Base-by-base conservation (phyloP, 2,113 vertebrate species). In the Coregonus clupeaformis region DNA sequence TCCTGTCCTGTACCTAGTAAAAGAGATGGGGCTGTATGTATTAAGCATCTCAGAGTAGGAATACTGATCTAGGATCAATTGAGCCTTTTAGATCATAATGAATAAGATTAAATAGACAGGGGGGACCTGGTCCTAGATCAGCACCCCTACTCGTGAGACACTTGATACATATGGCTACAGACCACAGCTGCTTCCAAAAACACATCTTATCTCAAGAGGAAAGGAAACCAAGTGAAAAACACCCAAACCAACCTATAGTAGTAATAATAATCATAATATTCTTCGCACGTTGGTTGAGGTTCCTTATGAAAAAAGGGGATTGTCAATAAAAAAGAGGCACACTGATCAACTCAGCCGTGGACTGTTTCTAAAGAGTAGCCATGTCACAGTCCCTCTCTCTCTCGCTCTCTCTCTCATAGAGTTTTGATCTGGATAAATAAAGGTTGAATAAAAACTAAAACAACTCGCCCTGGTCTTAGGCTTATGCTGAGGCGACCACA, bases 311-410 rank as follows among this genome's bases (percentile, higher is more conserved):
- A 60, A 60, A 24, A n/a, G 6, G 16, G 2, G 20, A 60, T 24
- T 79, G 14, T 52, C 83, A 76, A 85, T 68, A 76, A 76, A 83
- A 67, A 52, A 7, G 88, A 88, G 84, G 88, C 86, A 89, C 89
- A 87, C 84, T 67, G 70, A 87, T 72, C 73, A 49, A 13, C 47
- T 49, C 45, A 73, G 57, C 6, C 4, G 57, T 49, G 47, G 47
- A 49, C 47, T 49, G 47, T 49, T 49, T 49, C 47, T 16, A 49
- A 49, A 49, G 14, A 49, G 1, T 49, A 49, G 14, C 47, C 47
- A 49, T 49, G 47, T 16, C 57, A 59, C 57, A 1, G 20, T n/a
- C 57, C n/a, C 57, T 3, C n/a, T 60, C 57, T 20, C 18, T 20
- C 11, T 52, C 49, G 2, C 16, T 59, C 55, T 59, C 12, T 22